A percentile compares a stretch with the other conserved stretches of the same genome.
These are phyloP conservation scores for Hirundo rustica DNA, from an alignment of 2,797 vertebrate species.

Conservation along the genomic window DNA sequence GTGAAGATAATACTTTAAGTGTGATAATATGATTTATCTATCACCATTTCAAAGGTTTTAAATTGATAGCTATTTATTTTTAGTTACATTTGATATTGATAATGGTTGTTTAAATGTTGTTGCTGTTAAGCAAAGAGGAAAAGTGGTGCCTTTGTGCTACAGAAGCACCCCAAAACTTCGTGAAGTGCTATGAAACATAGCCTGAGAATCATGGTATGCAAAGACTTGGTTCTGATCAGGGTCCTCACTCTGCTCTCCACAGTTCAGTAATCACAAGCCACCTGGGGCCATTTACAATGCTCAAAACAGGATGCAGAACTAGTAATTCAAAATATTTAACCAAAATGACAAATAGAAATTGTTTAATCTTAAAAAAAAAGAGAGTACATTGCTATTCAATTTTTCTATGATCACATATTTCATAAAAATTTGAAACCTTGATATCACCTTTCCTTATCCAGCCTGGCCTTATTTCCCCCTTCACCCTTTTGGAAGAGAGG, in stretches of 20 bases:
- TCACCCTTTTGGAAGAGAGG: fast-evolving
- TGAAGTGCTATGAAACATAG: not conserved
- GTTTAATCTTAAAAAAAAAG: not conserved
- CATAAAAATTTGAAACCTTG: not conserved
- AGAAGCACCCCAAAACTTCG: not conserved
- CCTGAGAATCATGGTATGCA: not conserved
- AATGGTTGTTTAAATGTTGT: not conserved
- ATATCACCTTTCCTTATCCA: not conserved
- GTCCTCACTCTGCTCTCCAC: not conserved
- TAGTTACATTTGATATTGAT: fast-evolving
- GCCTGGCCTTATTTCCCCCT: not conserved
- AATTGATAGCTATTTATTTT: not conserved
- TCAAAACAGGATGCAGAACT: not conserved
- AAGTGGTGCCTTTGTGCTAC: not conserved
- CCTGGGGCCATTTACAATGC: not conserved
- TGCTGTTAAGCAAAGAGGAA: not conserved
- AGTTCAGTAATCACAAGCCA: not conserved
- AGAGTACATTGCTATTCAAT: not conserved
- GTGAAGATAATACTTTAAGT: not conserved
- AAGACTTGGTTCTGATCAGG: not conserved
- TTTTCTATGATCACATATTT: fast-evolving
- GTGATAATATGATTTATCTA: not conserved
- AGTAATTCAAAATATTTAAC: not conserved
- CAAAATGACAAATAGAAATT: not conserved
- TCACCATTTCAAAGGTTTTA: not conserved